A percentile compares a stretch with the other conserved stretches of the same genome.
phyloP scores from a whole-genome alignment of 2,888 invertebrate species.

The Leptopilina syphax region DNA sequence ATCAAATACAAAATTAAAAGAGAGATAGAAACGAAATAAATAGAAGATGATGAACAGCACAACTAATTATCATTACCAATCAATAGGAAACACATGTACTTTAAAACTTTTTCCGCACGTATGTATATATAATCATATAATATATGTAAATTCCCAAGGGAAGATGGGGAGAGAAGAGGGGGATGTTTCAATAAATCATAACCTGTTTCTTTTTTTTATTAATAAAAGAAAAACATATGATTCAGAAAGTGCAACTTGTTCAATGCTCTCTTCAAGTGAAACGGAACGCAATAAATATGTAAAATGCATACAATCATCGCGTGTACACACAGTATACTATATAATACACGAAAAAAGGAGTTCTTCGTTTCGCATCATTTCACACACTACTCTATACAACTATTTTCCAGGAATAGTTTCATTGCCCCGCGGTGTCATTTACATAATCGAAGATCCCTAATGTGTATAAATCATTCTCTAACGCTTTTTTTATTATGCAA shows the following conservation, averaged over 20 bases:
- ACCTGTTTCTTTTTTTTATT: not conserved
- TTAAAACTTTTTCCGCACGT: not conserved
- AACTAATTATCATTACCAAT: not conserved
- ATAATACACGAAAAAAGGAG: slow-evolving; percentile 4
- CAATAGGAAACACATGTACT: slow-evolving; percentile 2
- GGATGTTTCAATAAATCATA: slow-evolving; percentile 5
- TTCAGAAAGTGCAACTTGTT: slow-evolving; percentile 15
- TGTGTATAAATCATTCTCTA: not conserved
- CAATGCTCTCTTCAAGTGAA: slow-evolving; percentile 6
- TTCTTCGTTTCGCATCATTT: slow-evolving; percentile 23
- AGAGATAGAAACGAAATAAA: not conserved
- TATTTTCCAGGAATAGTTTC: slow-evolving; percentile 13
- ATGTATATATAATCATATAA: not conserved
- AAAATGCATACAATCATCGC: slow-evolving; percentile 8
- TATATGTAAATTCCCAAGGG: not conserved
- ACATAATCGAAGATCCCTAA: slow-evolving; percentile 1
- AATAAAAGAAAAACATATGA: not conserved
- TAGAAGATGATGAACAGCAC: not conserved
- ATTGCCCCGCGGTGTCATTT: not conserved
- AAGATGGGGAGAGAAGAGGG: not conserved
- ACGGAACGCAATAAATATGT: slow-evolving; percentile 15
- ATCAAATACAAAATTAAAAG: not conserved
- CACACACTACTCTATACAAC: slow-evolving; percentile 24
- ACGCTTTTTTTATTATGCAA: not conserved
- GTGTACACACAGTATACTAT: not conserved